A percentile compares a stretch with the other conserved stretches of the same genome.
Evolutionary conservation across 2,797 vertebrate species (phyloP).

Genomic region (Gallinago solitaria): DNA sequence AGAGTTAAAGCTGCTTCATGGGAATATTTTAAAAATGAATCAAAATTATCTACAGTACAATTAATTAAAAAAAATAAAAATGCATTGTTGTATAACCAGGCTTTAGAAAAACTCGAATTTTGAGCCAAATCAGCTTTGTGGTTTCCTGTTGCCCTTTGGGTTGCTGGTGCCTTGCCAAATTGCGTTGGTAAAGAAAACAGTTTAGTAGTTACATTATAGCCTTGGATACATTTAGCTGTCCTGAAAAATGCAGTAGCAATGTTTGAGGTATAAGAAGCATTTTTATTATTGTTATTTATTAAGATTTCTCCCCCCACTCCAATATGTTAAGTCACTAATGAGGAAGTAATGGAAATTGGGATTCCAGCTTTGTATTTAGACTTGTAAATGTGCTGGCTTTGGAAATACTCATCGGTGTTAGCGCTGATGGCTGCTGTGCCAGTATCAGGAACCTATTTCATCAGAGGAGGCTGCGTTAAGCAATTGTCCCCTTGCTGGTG

Average conservation of each 20-base stretch:
- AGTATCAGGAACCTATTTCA: not conserved
- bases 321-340: not conserved
- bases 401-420: not conserved
- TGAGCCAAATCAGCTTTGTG: not conserved
- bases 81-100: not conserved
- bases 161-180: not conserved
- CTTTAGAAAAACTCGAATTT: not conserved
- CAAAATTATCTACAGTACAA: not conserved
- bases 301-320: not conserved
- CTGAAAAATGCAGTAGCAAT: not conserved
- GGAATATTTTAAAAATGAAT: not conserved
- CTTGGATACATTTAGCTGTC: not conserved
- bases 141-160: slow-evolving; percentile 40
- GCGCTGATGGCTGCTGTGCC: not conserved
- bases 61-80: not conserved
- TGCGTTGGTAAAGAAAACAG: not conserved
- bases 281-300: slow-evolving; percentile 4
- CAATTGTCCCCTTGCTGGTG: slow-evolving; percentile 30
- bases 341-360: not conserved
- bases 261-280: not conserved
- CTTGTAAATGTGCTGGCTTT: not conserved
- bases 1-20: not conserved
- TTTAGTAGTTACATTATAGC: not conserved
- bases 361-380: slow-evolving; percentile 13
- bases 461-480: not conserved